A percentile compares a stretch with the other conserved stretches of the same genome.
phyloP scores from a whole-genome alignment of 2,888 invertebrate genomes.

The Orchestes rusci region DNA sequence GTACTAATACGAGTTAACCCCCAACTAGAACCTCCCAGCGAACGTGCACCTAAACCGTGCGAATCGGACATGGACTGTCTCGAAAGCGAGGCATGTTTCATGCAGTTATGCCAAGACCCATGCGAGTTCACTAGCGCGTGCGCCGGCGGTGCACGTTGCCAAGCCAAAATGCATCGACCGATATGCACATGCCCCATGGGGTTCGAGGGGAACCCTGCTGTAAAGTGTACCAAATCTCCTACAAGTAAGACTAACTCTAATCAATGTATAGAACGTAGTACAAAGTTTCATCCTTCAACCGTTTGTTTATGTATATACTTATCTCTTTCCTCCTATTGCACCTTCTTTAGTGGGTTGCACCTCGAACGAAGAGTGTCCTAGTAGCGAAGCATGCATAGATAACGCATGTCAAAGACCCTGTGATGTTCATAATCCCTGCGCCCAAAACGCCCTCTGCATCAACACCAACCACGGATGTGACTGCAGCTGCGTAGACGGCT shows the following conservation, averaged over 20 bases:
- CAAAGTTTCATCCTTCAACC: conserved; percentile 7
- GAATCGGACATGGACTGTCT: conserved; percentile 78
- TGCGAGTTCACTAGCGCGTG: conserved; percentile 76
- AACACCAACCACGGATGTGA: conserved; percentile 82
- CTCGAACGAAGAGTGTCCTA: conserved; percentile 75
- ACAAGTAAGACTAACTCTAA: conserved; percentile 57
- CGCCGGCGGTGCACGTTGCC: conserved; percentile 68
- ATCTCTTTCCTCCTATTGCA: too few species aligned
- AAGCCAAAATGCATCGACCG: conserved; percentile 75
- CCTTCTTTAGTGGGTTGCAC: conserved; percentile 79
- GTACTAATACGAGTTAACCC: conserved; percentile 24
- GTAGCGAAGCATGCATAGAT: conserved; percentile 81
- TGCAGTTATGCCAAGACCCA: conserved; percentile 74
- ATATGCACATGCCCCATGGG: conserved; percentile 75
- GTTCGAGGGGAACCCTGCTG: conserved; percentile 74
- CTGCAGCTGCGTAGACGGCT: conserved; percentile 79
- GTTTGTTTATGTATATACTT: too few species aligned
- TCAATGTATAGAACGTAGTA: conserved; percentile 6
- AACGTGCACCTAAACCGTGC: conserved; percentile 70
- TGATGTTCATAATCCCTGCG: conserved; percentile 77
- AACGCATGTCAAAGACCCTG: conserved; percentile 82
- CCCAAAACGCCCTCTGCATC: conserved; percentile 75
- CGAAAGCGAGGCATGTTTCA: conserved; percentile 75
- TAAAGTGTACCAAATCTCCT: conserved; percentile 67
- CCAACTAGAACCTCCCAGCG: conserved; percentile 59